Evolutionary conservation across 2,113 vertebrate genomes (phyloP).

Genomic region (Hippotragus niger): DNA sequence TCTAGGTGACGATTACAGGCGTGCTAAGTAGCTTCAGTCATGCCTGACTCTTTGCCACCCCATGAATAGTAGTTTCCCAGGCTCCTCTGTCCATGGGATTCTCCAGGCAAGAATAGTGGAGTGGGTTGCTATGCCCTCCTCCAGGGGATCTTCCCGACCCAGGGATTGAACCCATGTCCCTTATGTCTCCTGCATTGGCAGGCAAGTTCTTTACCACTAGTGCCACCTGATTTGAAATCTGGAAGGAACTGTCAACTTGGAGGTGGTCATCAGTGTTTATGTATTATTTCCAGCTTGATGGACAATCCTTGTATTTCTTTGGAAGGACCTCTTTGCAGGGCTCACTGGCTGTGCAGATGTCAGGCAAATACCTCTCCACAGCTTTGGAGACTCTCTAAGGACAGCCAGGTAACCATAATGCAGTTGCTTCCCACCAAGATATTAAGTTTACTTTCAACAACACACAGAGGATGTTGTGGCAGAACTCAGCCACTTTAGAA

Average conservation of each 20-base stretch:
- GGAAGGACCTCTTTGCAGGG: neutral
- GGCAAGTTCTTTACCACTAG: neutral
- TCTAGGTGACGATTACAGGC: neutral
- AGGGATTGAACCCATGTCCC: neutral
- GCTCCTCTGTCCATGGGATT: neutral
- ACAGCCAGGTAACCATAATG: neutral
- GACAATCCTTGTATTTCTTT: neutral
- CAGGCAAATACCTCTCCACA: neutral
- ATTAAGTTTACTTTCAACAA: neutral
- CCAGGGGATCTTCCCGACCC: neutral
- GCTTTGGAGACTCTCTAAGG: neutral
- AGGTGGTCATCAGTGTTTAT: neutral
- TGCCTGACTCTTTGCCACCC: neutral
- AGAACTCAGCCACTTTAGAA: neutral
- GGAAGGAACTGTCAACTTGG: neutral
- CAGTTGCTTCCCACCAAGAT: neutral
- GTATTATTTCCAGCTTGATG: neutral
- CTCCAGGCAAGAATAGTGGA: neutral
- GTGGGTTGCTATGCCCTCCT: neutral
- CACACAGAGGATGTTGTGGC: neutral
- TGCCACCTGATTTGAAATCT: neutral
- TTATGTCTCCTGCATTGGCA: neutral
- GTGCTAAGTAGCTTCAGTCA: neutral
- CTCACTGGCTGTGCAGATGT: neutral
- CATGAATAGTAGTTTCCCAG: neutral